Evolutionary conservation across 37 sponge, comb jelly and placozoan genomes (phyloP).

Genomic region (Agelas oroides): DNA sequence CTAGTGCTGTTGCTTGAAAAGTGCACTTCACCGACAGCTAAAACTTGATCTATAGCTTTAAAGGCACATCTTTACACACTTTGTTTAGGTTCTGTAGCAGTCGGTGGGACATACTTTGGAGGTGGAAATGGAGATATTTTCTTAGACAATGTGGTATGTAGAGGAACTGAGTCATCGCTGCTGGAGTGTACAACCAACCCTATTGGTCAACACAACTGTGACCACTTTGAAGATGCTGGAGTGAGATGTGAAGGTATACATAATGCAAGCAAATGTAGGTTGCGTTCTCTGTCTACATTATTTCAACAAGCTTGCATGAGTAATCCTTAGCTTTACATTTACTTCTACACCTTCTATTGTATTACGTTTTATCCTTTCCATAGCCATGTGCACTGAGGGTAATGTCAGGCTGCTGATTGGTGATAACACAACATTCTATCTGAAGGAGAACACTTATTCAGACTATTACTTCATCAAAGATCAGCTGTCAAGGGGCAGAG

Average conservation of each 20-base stretch:
- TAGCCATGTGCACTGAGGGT: constrained; percentile 35
- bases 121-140: constrained; percentile 22
- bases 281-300: too few relatives aligned
- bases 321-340: too few relatives aligned
- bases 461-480: constrained; percentile 18
- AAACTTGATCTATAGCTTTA: too few relatives aligned
- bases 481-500: constrained; percentile 28
- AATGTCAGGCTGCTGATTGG: constrained; percentile 64
- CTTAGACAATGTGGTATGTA: constrained; percentile 53
- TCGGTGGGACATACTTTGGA: constrained; percentile 24
- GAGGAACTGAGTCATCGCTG: constrained; percentile 47
- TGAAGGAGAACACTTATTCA: background rate
- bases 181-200: constrained; percentile 16
- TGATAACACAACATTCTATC: background rate
- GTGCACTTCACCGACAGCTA: too few relatives aligned
- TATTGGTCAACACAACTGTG: constrained; percentile 44
- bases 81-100: background rate
- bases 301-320: too few relatives aligned
- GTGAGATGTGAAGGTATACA: constrained; percentile 34
- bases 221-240: constrained; percentile 39
- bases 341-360: too few relatives aligned
- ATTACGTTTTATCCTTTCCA: too few relatives aligned
- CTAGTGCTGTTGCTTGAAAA: too few relatives aligned
- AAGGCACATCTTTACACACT: too few relatives aligned
- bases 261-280: too few relatives aligned